A percentile compares a stretch with the other conserved stretches of the same genome.
These are phyloP conservation scores for Apamea sordens DNA, from an alignment of 2,888 invertebrate genomes.

Conservation along the genomic window DNA sequence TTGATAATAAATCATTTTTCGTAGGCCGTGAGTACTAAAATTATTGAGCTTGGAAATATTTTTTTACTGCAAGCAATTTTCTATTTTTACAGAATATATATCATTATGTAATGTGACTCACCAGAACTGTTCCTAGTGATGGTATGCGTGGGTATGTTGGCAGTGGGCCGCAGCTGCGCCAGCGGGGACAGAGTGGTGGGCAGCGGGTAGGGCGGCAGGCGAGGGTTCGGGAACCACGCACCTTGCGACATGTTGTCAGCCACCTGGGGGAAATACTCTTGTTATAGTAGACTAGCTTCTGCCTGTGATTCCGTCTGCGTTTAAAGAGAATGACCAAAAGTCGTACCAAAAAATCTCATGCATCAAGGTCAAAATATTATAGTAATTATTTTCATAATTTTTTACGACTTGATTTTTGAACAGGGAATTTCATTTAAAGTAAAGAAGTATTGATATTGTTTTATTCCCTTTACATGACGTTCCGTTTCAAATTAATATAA, in stretches of 20 bases:
- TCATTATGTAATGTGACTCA: slow-evolving; percentile 72
- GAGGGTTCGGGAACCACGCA: slow-evolving; percentile 95
- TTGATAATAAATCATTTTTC: too few species aligned
- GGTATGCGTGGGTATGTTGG: slow-evolving; percentile 87
- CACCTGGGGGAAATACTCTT: slow-evolving; percentile 67
- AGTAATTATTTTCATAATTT: too few species aligned
- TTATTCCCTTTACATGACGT: too few species aligned
- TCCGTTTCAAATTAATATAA: too few species aligned
- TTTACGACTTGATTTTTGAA: too few species aligned
- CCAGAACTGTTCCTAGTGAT: slow-evolving; percentile 89
- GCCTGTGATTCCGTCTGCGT: too few species aligned
- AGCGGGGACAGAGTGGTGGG: slow-evolving; percentile 95
- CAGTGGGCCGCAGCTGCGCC: slow-evolving; percentile 95
- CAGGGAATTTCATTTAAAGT: too few species aligned
- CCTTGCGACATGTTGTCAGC: slow-evolving; percentile 81
- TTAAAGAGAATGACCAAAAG: too few species aligned
- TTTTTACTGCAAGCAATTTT: not conserved
- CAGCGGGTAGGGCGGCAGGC: slow-evolving; percentile 97
- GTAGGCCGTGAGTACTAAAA: not conserved
- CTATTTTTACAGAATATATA: not conserved
- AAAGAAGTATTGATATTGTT: too few species aligned
- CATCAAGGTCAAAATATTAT: too few species aligned
- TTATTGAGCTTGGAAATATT: not conserved
- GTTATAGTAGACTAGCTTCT: not conserved
- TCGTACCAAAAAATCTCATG: too few species aligned